Conservation (phyloP, 92 coral and sea anemone species). For the Parazoanthus atlanticus region DNA sequence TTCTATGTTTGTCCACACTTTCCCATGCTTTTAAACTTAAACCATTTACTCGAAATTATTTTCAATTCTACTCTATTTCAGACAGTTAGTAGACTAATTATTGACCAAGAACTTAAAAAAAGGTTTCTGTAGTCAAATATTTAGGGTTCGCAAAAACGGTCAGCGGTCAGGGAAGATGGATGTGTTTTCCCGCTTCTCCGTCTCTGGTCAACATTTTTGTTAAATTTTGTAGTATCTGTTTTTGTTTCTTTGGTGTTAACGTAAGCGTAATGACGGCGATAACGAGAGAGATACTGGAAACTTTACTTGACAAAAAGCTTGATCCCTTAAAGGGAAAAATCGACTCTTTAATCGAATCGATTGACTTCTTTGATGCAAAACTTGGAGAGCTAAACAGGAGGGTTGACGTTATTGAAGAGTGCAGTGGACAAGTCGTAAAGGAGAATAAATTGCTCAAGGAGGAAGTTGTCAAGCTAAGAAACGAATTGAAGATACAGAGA, state of each 20-base stretch:
- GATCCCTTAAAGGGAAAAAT: neutral
- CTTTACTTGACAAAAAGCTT: slow-evolving; percentile 12
- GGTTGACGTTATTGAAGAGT: slow-evolving; percentile 11
- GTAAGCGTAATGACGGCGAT: neutral
- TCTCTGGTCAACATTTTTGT: no score
- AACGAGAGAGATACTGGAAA: slow-evolving; percentile 8
- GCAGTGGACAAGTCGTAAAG: slow-evolving; percentile 3
- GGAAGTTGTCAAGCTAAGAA: slow-evolving; percentile 4
- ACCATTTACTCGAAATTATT: no score
- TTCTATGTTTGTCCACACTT: no score
- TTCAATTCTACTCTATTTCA: no score
- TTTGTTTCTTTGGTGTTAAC: neutral
- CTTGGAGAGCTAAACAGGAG: slow-evolving; percentile 17
- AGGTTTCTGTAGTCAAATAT: no score
- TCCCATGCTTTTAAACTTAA: no score
- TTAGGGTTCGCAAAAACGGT: no score
- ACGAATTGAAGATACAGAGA: neutral
- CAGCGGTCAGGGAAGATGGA: no score
- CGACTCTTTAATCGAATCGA: slow-evolving; percentile 13
- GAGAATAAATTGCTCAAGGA: neutral
- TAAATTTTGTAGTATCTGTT: neutral
- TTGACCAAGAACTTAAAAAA: no score
- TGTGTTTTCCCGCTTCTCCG: no score
- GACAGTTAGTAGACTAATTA: no score
- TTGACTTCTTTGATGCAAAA: slow-evolving; percentile 13